A percentile compares a stretch with the other conserved stretches of the same genome.
Evolutionary conservation across 2,797 vertebrate species (phyloP).

Genomic region (Lepilemur septentrionalis): DNA sequence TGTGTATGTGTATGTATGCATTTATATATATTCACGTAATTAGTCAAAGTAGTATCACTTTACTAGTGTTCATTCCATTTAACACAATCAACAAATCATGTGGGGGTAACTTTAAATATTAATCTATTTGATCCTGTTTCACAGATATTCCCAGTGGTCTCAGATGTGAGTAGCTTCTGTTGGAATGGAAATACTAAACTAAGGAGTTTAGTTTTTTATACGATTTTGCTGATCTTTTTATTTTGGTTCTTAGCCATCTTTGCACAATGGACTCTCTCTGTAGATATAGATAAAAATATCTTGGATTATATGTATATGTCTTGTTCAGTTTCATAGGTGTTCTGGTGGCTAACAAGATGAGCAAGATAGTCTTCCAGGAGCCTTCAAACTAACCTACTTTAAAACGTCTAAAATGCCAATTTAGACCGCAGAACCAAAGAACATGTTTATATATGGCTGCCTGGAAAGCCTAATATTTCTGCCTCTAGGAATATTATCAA

Average conservation of each 20-base stretch:
- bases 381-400: neutral
- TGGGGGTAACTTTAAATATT: neutral
- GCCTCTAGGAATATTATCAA: neutral
- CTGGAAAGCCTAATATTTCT: neutral
- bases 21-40: rapidly evolving
- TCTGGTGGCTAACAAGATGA: neutral
- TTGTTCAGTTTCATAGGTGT: neutral
- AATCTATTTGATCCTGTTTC: neutral
- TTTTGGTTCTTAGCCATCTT: neutral
- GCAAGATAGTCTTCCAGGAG: neutral
- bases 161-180: neutral
- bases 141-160: neutral
- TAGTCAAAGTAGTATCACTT: neutral
- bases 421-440: neutral
- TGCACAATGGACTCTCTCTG: neutral
- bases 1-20: neutral
- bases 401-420: neutral
- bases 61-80: neutral
- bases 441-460: neutral
- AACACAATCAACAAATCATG: neutral
- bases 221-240: neutral
- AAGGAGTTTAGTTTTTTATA: neutral
- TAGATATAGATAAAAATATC: neutral
- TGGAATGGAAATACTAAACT: neutral
- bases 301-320: neutral